Base-by-base conservation (phyloP, 2,113 vertebrate genomes). In the Solea senegalensis region DNA sequence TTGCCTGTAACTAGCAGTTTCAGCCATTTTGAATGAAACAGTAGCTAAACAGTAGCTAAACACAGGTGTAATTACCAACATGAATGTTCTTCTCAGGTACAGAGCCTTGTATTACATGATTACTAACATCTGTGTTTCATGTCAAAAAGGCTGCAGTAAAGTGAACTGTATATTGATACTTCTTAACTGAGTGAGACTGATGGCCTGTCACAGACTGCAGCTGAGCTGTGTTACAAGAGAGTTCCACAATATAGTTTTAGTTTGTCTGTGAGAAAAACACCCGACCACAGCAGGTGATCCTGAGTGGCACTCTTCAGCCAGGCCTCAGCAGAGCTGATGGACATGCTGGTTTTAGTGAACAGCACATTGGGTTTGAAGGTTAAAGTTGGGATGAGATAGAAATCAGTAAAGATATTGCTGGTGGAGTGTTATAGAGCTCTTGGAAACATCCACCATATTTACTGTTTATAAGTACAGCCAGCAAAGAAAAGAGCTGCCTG, bases 221-320 rank as follows among this genome's bases (percentile, higher is more conserved):
- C 80, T 80, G 76, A 75, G 77, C 45, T 41, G 9, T 14, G 68
- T 70, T 55, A 72, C 46, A 43, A 50, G 50, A 76, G 54, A 74
- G 74, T 72, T 79, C 41, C 44, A 74, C 48, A 44, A 81, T 73
- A 76, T 44, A 72, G 68, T 70, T 58, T 16, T 77, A 34, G 34
- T 82, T 74, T 88, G 75, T 83, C 62, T 82, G 78, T 78, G 69
- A 86, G 75, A 82, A 77, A 78, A 93, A 90, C 89, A 94, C 92
- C 93, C 94, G 94, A 83, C 84, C 44, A 83, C 74, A 81, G 86
- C 83, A 90, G 89, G 78, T 93, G 52, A 61, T 93, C 92, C 94
- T 95, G 92, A 95, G 92, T 87, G 86, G 91, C 81, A 90, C 84
- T 86, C 80, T 78, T 82, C 81, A 62, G 59, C 26, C 61, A 50